Percentiles rank a stretch among this genome's conserved stretches.
Evolutionary conservation across 1,140 invertebrate species (phyloP).

Genomic region (Bicyclus anynana): DNA sequence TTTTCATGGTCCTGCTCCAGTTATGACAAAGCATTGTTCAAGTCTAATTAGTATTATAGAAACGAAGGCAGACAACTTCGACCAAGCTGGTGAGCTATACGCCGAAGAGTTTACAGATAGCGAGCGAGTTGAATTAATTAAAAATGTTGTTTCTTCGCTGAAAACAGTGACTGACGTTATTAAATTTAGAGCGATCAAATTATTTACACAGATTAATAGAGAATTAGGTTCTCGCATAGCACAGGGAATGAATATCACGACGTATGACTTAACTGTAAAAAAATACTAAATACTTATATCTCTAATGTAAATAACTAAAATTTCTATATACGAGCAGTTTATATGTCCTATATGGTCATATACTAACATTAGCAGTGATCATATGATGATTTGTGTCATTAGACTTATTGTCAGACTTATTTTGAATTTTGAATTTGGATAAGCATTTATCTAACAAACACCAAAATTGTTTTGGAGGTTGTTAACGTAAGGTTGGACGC

Average conservation of each 20-base stretch:
- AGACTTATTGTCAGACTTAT: too few species aligned
- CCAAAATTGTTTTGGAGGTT: too few species aligned
- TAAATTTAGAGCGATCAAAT: constrained; percentile 85
- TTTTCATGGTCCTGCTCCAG: constrained; percentile 86
- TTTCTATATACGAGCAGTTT: too few species aligned
- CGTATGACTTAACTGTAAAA: too few species aligned
- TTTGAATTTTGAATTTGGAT: too few species aligned
- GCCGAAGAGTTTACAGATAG: constrained; percentile 84
- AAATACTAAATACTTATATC: too few species aligned
- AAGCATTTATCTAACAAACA: too few species aligned
- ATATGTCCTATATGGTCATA: too few species aligned
- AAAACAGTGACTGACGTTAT: constrained; percentile 87
- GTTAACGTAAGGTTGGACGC: too few species aligned
- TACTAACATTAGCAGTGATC: too few species aligned
- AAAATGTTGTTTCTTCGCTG: constrained; percentile 88
- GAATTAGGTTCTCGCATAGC: constrained; percentile 81
- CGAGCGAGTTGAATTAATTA: constrained; percentile 84
- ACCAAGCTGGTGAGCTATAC: constrained; percentile 90
- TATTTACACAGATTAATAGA: constrained; percentile 82
- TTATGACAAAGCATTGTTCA: constrained; percentile 29
- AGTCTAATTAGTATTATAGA: constrained; percentile 39
- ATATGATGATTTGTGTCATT: too few species aligned
- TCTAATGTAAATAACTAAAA: too few species aligned
- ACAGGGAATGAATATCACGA: background rate
- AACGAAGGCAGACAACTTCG: constrained; percentile 88